Conservation (phyloP, 2,888 invertebrate genomes). For the Crematogaster levior region DNA sequence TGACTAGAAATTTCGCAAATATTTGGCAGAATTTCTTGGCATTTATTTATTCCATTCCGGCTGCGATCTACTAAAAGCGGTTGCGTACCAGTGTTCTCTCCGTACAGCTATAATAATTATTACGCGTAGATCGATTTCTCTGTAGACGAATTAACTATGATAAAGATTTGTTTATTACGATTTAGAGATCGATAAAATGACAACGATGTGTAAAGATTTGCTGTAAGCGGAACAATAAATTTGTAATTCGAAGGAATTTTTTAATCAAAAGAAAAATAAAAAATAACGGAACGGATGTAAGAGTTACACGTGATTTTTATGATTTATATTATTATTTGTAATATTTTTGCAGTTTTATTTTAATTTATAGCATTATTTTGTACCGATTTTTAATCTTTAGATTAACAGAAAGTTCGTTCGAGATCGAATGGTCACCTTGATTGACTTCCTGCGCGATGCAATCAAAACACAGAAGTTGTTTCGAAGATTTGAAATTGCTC, state of each 20-base stretch:
- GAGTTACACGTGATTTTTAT: not conserved
- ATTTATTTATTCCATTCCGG: slow-evolving; percentile 3
- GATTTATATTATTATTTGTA: not conserved
- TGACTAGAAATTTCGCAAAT: slow-evolving; percentile 25
- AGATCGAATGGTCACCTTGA: not conserved
- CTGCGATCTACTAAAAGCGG: slow-evolving; percentile 10
- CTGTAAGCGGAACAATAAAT: not conserved
- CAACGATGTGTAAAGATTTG: not conserved
- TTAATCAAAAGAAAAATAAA: not conserved
- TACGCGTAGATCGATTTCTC: not conserved
- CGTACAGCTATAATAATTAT: not conserved
- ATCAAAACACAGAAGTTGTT: slow-evolving; percentile 31
- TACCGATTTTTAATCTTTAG: not conserved
- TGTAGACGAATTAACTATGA: not conserved
- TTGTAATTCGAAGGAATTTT: not conserved
- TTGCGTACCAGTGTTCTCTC: not conserved
- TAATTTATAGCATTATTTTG: not conserved
- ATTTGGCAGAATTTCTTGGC: slow-evolving; percentile 60
- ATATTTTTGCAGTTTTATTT: not conserved
- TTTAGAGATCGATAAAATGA: not conserved
- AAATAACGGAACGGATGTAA: not conserved
- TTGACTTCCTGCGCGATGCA: slow-evolving; percentile 20
- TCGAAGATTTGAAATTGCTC: slow-evolving; percentile 27
- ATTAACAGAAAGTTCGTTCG: not conserved
- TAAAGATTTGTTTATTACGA: not conserved